Evolutionary conservation across 35 echinoderm and acorn worm genomes (phyloP).

Genomic region (Patiria miniata): DNA sequence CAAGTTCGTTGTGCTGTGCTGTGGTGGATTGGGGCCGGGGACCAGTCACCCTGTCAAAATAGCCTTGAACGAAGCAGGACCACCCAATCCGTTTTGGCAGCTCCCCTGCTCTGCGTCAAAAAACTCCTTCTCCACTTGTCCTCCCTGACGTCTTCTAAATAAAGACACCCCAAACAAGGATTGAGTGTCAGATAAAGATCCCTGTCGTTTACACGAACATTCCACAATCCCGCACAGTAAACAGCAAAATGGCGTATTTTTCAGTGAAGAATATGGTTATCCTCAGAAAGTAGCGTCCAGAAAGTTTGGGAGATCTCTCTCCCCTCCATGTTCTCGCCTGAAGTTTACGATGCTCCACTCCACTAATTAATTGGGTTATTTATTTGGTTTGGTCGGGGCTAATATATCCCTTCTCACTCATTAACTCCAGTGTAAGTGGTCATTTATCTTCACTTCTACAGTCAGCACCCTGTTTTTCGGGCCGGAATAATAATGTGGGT

Average conservation of each 20-base stretch:
- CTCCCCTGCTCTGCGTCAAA: slow-evolving; percentile 16
- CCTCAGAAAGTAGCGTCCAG: too few relatives aligned
- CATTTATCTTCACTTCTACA: background rate
- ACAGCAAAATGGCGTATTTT: too few relatives aligned
- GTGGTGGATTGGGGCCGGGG: slow-evolving; percentile 6
- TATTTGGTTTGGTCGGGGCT: slow-evolving; percentile 2
- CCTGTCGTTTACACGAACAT: slow-evolving; percentile 23
- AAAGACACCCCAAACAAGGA: slow-evolving; percentile 28
- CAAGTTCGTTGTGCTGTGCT: background rate
- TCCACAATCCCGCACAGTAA: background rate
- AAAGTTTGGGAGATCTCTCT: too few relatives aligned
- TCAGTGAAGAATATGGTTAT: too few relatives aligned
- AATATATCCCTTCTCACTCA: background rate
- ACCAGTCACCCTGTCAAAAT: slow-evolving; percentile 30
- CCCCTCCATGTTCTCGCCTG: too few relatives aligned
- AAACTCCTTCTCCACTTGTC: background rate
- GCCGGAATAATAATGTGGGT: too few relatives aligned
- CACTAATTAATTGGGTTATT: slow-evolving; percentile 23
- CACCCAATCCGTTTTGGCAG: slow-evolving; percentile 30
- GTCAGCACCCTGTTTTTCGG: background rate
- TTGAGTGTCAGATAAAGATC: slow-evolving; percentile 19
- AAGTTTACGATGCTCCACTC: too few relatives aligned
- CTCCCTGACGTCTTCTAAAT: background rate
- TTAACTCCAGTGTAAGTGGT: background rate
- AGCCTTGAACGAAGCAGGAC: slow-evolving; percentile 4